Evolutionary conservation across 2,797 vertebrate genomes (phyloP).

Genomic region (Sebastes iracundus): DNA sequence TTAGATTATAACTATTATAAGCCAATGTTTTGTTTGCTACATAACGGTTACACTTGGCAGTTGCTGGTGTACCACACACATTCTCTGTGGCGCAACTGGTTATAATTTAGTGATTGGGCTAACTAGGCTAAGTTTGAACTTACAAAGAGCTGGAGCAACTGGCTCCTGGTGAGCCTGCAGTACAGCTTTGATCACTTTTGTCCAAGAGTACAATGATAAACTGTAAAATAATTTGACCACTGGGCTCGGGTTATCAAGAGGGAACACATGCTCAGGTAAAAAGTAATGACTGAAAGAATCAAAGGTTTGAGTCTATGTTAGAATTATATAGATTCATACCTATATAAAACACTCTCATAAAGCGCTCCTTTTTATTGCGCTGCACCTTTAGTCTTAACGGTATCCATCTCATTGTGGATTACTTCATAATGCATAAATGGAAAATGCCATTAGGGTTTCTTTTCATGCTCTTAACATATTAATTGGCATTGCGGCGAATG

Average conservation of each 20-base stretch:
- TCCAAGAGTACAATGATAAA: conserved; percentile 14
- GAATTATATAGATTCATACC: conserved; percentile 78
- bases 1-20: not conserved
- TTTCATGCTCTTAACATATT: conserved; percentile 84
- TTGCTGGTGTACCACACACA: no score
- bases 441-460: conserved; percentile 80
- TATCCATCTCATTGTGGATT: conserved; percentile 75
- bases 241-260: conserved; percentile 31
- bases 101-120: not conserved
- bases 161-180: not conserved
- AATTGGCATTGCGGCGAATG: conserved; percentile 81
- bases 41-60: not conserved
- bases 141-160: not conserved
- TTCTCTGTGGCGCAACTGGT: not conserved
- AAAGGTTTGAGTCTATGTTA: conserved; percentile 72
- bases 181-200: conserved; percentile 13
- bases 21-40: not conserved
- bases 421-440: conserved; percentile 79
- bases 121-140: not conserved
- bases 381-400: conserved; percentile 68
- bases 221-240: conserved; percentile 42
- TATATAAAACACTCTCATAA: conserved; percentile 71
- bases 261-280: conserved; percentile 57
- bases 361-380: conserved; percentile 65
- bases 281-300: conserved; percentile 64